Base-by-base conservation (phyloP, 2,888 invertebrate genomes). In the Drosophila greeni region DNA sequence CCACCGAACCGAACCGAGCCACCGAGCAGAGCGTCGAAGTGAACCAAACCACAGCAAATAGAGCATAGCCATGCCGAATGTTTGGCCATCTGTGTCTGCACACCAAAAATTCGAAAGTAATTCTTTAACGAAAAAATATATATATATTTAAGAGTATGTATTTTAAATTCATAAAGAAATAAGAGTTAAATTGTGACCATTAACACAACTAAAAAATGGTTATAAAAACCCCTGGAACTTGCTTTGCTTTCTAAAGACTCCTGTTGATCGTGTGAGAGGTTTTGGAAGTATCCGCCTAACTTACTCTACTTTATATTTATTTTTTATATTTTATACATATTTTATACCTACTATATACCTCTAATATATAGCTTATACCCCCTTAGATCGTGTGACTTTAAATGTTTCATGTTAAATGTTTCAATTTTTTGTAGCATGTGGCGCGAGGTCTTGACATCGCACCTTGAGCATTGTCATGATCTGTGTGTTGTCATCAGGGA, bases 401-500 rank as follows among this genome's bases (percentile, higher is more conserved):
- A 42, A 42, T 42, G n/a, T 18, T 29, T 29, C 16, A 43, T 45
- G 43, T 26, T 29, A 29, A 20, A 33, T 52, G 33, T 47, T 26
- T 12, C 39, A 45, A 42, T 34, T 48, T 48, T 43, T n/a, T 39
- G 36, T 34, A 37, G 29, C 67, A 80, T 77, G 73, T 84, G 69
- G 79, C 61, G 37, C 84, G 69, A 80, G 80, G 84, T 80, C 84
- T 82, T 80, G 84, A 84, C 83, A 84, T 80, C 84, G 84, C 58
- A 76, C 75, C 84, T 82, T 84, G 83, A 74, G 69, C 75, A 74
- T 73, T 82, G 77, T 72, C 82, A 84, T 75, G 60, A 64, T 64
- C 37, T 52, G 56, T 64, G 34, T 52, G 56, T 68, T 78, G 77
- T 69, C 76, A 75, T 73, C 79, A 69, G 55, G 47, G 26, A 7